phyloP scores from a whole-genome alignment of 2,888 invertebrate genomes.

The Bellardia bayeri region DNA sequence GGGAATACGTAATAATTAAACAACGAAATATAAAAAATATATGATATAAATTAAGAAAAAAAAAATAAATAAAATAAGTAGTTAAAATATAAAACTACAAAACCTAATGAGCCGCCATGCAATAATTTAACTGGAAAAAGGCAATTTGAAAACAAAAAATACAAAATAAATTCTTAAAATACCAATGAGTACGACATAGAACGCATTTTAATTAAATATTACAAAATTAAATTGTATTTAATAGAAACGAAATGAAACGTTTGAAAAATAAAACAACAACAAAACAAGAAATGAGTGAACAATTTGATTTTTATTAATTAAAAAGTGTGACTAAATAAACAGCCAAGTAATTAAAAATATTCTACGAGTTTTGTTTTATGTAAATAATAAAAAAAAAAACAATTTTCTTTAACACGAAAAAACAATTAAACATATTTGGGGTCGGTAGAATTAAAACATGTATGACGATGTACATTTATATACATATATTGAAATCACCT shows the following conservation, averaged over 20 bases:
- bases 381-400: constrained; percentile 42
- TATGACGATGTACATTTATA: background rate
- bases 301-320: constrained; percentile 68
- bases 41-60: constrained; percentile 27
- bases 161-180: constrained; percentile 69
- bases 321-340: constrained; percentile 72
- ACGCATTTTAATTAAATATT: constrained; percentile 72
- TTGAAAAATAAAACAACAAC: background rate
- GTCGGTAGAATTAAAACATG: constrained; percentile 8
- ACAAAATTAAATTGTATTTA: constrained; percentile 53
- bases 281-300: constrained; percentile 40
- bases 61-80: constrained; percentile 28
- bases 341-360: constrained; percentile 60
- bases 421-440: constrained; percentile 52
- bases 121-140: constrained; percentile 46
- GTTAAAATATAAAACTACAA: constrained; percentile 64
- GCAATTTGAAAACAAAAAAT: constrained; percentile 43
- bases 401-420: constrained; percentile 48
- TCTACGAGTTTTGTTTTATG: constrained; percentile 38
- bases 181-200: constrained; percentile 69
- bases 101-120: constrained; percentile 71
- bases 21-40: constrained; percentile 5
- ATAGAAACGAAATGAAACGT: constrained; percentile 58
- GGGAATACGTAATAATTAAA: constrained; percentile 61
- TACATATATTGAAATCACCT: too few species aligned